phyloP scores from a whole-genome alignment of 2,113 vertebrate species.

The Vidua macroura region DNA sequence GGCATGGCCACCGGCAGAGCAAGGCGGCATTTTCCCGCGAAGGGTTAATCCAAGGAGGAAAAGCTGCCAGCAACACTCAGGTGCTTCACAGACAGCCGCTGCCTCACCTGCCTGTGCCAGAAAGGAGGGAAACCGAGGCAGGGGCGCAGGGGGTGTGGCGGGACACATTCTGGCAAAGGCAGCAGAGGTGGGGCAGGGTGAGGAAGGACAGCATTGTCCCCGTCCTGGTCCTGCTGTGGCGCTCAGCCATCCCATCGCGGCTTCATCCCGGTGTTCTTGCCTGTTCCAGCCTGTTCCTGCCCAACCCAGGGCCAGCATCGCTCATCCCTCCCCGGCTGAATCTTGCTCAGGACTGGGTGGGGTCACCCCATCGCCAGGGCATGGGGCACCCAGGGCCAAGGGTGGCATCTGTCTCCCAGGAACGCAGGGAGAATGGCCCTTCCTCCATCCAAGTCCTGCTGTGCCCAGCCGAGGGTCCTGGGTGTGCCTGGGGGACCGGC shows the following conservation, averaged over 20 bases:
- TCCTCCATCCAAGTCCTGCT: not conserved
- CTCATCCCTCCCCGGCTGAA: not conserved
- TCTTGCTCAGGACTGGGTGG: not conserved
- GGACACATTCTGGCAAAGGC: not conserved
- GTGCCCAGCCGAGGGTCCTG: not conserved
- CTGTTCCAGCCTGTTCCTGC: not conserved
- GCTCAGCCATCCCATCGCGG: not conserved
- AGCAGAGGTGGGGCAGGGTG: not conserved
- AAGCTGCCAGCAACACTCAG: conserved; percentile 25
- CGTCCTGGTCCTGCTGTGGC: not conserved
- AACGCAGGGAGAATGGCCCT: not conserved
- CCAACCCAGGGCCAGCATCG: not conserved
- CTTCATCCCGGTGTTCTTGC: not conserved
- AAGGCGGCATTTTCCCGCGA: not conserved
- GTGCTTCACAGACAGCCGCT: not conserved
- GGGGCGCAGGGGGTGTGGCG: not conserved
- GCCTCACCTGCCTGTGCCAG: not conserved
- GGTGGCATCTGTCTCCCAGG: fast-evolving
- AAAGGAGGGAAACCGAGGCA: conserved; percentile 18
- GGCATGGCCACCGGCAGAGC: not conserved
- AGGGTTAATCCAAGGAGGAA: not conserved
- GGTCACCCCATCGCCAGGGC: not conserved
- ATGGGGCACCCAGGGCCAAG: fast-evolving
- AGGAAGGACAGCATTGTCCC: fast-evolving
- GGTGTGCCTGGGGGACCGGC: not conserved